Percentiles rank a stretch among this genome's conserved stretches.
Conservation (phyloP, 2,888 invertebrate species). For the Scrobipalpa costella region DNA sequence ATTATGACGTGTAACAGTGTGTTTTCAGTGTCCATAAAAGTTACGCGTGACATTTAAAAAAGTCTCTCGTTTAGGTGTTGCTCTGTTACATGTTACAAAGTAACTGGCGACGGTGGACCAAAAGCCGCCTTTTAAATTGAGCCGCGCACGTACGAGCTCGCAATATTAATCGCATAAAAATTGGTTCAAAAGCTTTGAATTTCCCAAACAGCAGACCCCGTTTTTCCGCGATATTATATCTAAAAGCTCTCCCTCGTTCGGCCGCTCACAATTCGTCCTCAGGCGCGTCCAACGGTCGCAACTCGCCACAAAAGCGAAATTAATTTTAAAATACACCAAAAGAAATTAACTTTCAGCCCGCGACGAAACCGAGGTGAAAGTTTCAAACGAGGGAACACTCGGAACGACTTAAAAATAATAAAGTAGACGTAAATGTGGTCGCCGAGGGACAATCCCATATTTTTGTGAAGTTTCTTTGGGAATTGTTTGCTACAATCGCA, state of each 20-base stretch:
- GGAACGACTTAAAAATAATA: slow-evolving; percentile 76
- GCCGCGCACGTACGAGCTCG: slow-evolving; percentile 28
- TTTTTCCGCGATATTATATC: slow-evolving; percentile 62
- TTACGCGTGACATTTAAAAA: slow-evolving; percentile 28
- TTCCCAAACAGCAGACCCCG: slow-evolving; percentile 54
- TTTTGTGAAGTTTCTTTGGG: slow-evolving; percentile 47
- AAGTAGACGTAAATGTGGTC: slow-evolving; percentile 60
- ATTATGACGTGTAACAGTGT: slow-evolving; percentile 49
- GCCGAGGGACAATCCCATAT: slow-evolving; percentile 51
- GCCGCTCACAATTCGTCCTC: slow-evolving; percentile 67
- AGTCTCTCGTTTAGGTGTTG: background rate
- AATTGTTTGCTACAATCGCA: slow-evolving; percentile 24
- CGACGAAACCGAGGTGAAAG: slow-evolving; percentile 66
- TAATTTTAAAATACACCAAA: slow-evolving; percentile 80
- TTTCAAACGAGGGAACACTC: slow-evolving; percentile 70
- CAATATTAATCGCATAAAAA: slow-evolving; percentile 29
- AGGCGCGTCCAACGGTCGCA: slow-evolving; percentile 49
- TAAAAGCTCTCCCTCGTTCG: slow-evolving; percentile 66
- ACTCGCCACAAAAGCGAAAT: slow-evolving; percentile 76
- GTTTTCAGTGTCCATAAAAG: slow-evolving; percentile 47
- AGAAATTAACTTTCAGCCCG: slow-evolving; percentile 76
- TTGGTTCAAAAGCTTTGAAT: slow-evolving; percentile 55
- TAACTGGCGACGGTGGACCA: background rate
- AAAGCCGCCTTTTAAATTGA: background rate
- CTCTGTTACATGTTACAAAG: background rate